Conservation (phyloP, 1,140 invertebrate species). For the Diplogasteroides magnus region DNA sequence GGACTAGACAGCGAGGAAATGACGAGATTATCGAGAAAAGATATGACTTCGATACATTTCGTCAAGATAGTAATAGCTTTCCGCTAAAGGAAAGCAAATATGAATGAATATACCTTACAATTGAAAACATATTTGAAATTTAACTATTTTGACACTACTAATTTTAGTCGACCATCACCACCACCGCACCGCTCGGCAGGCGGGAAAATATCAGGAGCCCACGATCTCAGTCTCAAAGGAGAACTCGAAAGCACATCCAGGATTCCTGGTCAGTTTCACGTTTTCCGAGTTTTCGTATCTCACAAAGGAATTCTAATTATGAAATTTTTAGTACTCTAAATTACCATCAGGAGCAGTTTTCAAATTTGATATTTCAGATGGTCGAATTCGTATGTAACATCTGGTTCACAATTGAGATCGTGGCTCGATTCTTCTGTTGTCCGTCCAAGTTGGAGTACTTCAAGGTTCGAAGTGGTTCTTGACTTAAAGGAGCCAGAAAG, state of each 20-base stretch:
- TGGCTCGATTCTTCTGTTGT: slow-evolving; percentile 66
- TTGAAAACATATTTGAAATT: no score
- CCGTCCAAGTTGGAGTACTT: slow-evolving; percentile 84
- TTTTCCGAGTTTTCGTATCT: slow-evolving; percentile 4
- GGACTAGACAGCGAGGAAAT: no score
- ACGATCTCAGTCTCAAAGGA: slow-evolving; percentile 46
- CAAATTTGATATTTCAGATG: slow-evolving; percentile 70
- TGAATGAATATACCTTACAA: no score
- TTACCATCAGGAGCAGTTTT: background rate
- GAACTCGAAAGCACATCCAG: slow-evolving; percentile 52
- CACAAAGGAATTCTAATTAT: no score
- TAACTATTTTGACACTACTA: no score
- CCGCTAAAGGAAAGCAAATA: no score
- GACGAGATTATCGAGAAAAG: no score
- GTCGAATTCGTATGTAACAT: slow-evolving; percentile 87
- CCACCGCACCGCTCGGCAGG: background rate
- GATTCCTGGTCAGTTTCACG: slow-evolving; percentile 40
- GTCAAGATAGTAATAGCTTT: no score
- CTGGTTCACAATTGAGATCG: slow-evolving; percentile 90
- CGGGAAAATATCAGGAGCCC: slow-evolving; percentile 42
- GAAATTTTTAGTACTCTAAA: background rate
- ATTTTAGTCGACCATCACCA: no score
- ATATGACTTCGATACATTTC: no score
- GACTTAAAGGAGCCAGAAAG: no score
- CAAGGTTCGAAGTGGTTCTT: slow-evolving; percentile 49